Base-by-base conservation (phyloP, 2,113 vertebrate genomes). In the Chloroceryle aenea region DNA sequence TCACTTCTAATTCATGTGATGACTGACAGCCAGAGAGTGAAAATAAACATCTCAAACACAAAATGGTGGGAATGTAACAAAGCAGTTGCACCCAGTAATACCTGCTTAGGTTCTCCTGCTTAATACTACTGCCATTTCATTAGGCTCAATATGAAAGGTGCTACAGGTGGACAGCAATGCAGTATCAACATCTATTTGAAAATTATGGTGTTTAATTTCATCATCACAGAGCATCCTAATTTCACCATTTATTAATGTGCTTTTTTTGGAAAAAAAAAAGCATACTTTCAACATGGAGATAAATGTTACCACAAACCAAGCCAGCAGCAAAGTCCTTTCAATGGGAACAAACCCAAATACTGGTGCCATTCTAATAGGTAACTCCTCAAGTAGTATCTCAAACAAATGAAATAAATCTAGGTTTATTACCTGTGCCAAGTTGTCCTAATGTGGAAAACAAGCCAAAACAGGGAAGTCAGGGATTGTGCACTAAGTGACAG, bases 31-130 rank as follows among this genome's bases (percentile, higher is more conserved):
- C 59, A 81, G 76, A 71, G 29, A 72, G 19, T 61, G 64, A 79
- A 95, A 94, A 92, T 9, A 75, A 95, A 68, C 48, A 75, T 68
- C 68, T 74, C 85, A 84, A 74, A 84, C 56, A 77, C 63, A 86
- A 90, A 88, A 90, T 9, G 25, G 74, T 61, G 63, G 56, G 61
- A 84, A 77, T 5, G 45, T 7, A 92, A 83, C 22, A 64, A 71
- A 85, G 78, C 79, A 96, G 93, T 63, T 90, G 66, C 48, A 86
- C 30, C 43, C 59, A 72, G 10, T n/a, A 67, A 84, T 7, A 13
- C 23, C 53, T 5, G 3, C 62, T 77, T 15, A 58, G 32, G n/a
- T 68, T 85, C 55, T 94, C 55, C 26, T 85, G 29, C 45, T 79
- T 58, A 66, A 42, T 12, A 43, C 7, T 34, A 38, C 30, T 61